Base-by-base conservation (phyloP, 2,113 vertebrate species). In the Mola mola region DNA sequence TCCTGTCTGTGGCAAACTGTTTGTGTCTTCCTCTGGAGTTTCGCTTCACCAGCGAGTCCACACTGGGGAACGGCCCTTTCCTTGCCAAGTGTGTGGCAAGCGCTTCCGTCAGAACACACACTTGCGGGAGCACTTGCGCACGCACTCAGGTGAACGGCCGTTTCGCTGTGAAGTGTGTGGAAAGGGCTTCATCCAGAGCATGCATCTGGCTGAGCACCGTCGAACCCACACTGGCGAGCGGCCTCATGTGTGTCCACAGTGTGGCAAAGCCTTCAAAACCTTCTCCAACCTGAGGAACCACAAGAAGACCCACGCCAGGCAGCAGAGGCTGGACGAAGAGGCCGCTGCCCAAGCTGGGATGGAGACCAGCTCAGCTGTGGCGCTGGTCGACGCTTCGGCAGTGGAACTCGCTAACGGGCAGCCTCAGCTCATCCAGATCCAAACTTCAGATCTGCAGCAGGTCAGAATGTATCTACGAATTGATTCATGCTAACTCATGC, bases 261-360 rank as follows among this genome's bases (percentile, higher is more conserved):
- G 95, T 2, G 87, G 93, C 64, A 96, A 95, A 82, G 90, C 93
- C 72, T 97, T 96, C 83, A 94, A 94, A 75, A 95, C 94, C 8
- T 90, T 95, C 65, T 96, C 95, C 44, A 95, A 96, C 79, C 89
- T 97, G 42, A 93, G 94, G 79, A 95, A 93, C 85, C 95, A 97
- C 68, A 93, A 93, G 22, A 95, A 94, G 83, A 95, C 92, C 4
- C 95, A 96, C 55, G 63, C 72, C 55, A 77, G 92, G n/a, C 90
- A 85, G 0, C 88, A 88, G 4, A 88, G 81, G 19, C 72, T 28
- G 79, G 85, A 85, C 0, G 55, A 69, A 33, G 81, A 82, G 16
- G 84, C 64, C 0, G 59, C 61, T 0, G 51, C 53, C 3, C 89
- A 85, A 4, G 81, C 51, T 0, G 81, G 80, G 0, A 44, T 82